These are phyloP conservation scores for Sander vitreus DNA, from an alignment of 2,113 vertebrate genomes.

Conservation along the genomic window DNA sequence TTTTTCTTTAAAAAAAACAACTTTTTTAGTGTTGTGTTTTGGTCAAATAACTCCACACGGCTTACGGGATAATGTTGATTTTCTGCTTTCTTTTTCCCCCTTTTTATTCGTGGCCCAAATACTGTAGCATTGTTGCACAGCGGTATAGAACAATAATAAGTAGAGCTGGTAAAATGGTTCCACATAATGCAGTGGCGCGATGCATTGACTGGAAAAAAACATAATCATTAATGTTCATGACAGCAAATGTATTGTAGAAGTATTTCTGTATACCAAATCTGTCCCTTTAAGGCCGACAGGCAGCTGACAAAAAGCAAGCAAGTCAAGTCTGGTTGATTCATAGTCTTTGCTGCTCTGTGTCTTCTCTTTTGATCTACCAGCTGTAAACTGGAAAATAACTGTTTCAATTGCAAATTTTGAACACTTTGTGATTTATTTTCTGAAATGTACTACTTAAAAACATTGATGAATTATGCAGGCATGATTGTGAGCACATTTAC, in stretches of 20 bases:
- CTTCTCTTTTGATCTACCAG: neutral
- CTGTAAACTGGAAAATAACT: neutral
- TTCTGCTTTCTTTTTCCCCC: neutral
- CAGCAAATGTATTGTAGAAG: neutral
- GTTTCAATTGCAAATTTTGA: too few species aligned
- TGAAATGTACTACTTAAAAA: too few species aligned
- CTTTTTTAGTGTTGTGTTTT: neutral
- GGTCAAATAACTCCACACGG: conserved; percentile 36
- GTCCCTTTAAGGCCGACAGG: neutral
- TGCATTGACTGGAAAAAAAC: neutral
- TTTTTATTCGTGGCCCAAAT: conserved; percentile 14
- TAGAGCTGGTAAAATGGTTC: neutral
- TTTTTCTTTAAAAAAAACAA: neutral
- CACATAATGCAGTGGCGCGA: neutral
- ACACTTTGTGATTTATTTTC: too few species aligned
- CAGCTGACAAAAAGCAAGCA: neutral
- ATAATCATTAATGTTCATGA: neutral
- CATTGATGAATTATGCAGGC: neutral
- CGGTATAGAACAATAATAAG: neutral
- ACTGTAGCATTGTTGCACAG: too few species aligned
- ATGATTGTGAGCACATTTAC: neutral
- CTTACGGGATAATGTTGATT: conserved; percentile 30
- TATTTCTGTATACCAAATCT: neutral
- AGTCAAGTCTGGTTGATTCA: neutral
- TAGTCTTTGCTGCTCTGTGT: neutral